A percentile compares a stretch with the other conserved stretches of the same genome.
Evolutionary conservation across 2,797 vertebrate genomes (phyloP).

Genomic region (Salmo trutta): DNA sequence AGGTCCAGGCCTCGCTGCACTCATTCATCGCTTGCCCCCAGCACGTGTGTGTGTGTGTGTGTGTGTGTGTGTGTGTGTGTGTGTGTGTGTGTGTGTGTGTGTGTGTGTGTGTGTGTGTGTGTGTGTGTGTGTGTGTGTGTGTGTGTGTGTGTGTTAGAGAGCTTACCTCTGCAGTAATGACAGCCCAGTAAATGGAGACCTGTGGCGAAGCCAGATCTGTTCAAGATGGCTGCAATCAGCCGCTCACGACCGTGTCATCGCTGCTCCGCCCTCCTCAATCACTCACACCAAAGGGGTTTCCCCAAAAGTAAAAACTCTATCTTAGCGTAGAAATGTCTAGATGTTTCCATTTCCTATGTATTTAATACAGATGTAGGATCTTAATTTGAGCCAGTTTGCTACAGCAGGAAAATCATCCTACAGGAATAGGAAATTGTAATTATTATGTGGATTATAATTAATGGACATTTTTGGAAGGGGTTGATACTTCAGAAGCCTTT

Average conservation of each 20-base stretch:
- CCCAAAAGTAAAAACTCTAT: not conserved
- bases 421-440: too few species aligned
- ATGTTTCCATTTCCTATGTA: not conserved
- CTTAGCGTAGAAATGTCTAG: not conserved
- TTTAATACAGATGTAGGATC: too few species aligned
- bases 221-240: conserved; percentile 84
- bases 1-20: conserved; percentile 67
- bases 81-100: conserved; percentile 41
- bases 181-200: conserved; percentile 76
- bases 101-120: conserved; percentile 47
- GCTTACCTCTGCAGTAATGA: conserved; percentile 71
- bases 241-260: conserved; percentile 71
- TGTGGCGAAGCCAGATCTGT: conserved; percentile 70
- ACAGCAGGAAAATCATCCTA: too few species aligned
- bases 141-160: conserved; percentile 50
- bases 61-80: conserved; percentile 38
- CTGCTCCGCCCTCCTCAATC: conserved; percentile 50
- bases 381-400: too few species aligned
- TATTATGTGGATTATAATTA: too few species aligned
- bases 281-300: not conserved
- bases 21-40: conserved; percentile 61
- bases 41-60: conserved; percentile 38
- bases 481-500: too few species aligned
- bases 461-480: too few species aligned
- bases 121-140: conserved; percentile 37